Percentiles rank a stretch among this genome's conserved stretches.
Evolutionary conservation across 2,888 invertebrate species (phyloP).

Genomic region (Watsonalla binaria): DNA sequence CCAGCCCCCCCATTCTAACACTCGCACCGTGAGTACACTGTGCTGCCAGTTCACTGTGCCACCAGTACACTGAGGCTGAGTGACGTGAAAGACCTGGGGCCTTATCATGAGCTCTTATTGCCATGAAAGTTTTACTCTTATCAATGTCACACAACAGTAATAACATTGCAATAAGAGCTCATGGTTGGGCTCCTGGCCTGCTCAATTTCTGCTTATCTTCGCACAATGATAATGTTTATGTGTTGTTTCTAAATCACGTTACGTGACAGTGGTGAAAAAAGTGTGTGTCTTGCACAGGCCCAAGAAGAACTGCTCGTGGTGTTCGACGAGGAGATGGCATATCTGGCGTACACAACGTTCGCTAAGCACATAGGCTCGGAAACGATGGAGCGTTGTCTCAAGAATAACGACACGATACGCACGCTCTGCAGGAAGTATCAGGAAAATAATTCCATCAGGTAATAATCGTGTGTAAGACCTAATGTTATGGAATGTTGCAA

Average conservation of each 20-base stretch:
- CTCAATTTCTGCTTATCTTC: too few species aligned
- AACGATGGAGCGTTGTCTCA: constrained; percentile 84
- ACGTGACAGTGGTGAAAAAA: not conserved
- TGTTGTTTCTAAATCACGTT: too few species aligned
- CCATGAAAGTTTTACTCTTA: too few species aligned
- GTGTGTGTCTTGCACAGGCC: constrained; percentile 60
- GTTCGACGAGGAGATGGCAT: constrained; percentile 91
- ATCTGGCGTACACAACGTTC: constrained; percentile 88
- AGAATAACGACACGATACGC: constrained; percentile 87
- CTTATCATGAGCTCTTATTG: too few species aligned
- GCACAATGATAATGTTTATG: too few species aligned
- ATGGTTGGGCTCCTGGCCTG: too few species aligned
- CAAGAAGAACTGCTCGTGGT: constrained; percentile 89
- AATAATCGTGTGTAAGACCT: not conserved
- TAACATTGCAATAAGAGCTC: too few species aligned
- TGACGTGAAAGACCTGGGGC: too few species aligned
- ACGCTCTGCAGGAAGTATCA: constrained; percentile 87
- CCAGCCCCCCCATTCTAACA: constrained; percentile 30
- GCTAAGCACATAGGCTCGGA: constrained; percentile 84
- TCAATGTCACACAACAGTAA: too few species aligned
- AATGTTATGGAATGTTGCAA: too few species aligned
- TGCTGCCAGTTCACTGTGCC: constrained; percentile 45
- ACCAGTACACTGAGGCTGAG: constrained; percentile 29
- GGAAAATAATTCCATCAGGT: constrained; percentile 53
- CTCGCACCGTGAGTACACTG: constrained; percentile 42